Evolutionary conservation across 2,888 invertebrate species (phyloP).

Genomic region (Dyspetes luteomarginatus): DNA sequence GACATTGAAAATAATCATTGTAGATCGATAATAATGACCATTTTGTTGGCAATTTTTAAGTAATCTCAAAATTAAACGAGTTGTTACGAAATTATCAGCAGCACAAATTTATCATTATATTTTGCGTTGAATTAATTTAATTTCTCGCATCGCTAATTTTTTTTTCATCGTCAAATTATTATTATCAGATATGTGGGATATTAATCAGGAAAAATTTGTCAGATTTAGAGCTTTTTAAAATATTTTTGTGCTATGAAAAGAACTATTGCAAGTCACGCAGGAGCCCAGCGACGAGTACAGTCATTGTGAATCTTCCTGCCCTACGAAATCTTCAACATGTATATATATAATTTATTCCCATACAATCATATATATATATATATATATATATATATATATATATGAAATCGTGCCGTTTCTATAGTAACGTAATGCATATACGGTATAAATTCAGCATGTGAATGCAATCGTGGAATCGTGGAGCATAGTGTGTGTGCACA

Average conservation of each 20-base stretch:
- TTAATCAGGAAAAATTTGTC: background rate
- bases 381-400: background rate
- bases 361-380: background rate
- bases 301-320: background rate
- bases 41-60: too few species aligned
- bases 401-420: slow-evolving; percentile 1
- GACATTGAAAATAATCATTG: too few species aligned
- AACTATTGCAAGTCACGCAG: background rate
- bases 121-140: too few species aligned
- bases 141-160: too few species aligned
- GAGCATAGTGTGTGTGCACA: background rate
- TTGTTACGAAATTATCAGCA: too few species aligned
- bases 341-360: too few species aligned
- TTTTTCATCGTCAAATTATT: too few species aligned
- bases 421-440: slow-evolving; percentile 2
- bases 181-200: background rate
- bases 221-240: background rate
- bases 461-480: background rate
- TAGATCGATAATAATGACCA: too few species aligned
- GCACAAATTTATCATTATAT: too few species aligned
- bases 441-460: slow-evolving; percentile 2
- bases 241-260: background rate
- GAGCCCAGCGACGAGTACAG: background rate
- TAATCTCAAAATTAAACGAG: too few species aligned
- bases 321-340: background rate